Conservation (phyloP, 2,888 invertebrate genomes). For the Zele albiditarsus region DNA sequence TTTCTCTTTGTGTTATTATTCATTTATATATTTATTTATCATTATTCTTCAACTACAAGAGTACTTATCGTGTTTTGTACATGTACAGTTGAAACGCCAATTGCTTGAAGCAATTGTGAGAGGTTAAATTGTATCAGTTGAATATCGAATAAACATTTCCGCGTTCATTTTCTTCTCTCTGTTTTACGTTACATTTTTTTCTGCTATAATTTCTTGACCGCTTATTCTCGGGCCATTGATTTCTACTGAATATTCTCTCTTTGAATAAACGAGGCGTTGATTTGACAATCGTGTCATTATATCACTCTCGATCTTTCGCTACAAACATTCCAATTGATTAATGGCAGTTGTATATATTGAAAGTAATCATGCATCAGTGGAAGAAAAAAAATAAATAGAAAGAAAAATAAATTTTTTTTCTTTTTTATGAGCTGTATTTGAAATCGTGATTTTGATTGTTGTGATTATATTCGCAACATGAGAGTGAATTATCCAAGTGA, state of each 20-base stretch:
- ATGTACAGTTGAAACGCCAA: slow-evolving; percentile 20
- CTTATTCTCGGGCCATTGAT: slow-evolving; percentile 13
- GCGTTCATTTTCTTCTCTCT: background rate
- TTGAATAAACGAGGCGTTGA: slow-evolving; percentile 25
- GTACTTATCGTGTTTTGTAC: background rate
- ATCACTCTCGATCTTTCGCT: background rate
- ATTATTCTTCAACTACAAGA: background rate
- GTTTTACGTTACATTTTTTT: background rate
- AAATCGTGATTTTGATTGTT: slow-evolving; percentile 35
- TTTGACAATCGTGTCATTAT: slow-evolving; percentile 24
- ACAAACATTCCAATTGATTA: slow-evolving; percentile 1
- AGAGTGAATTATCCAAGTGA: slow-evolving; percentile 32
- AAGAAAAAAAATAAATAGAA: background rate
- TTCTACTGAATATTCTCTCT: slow-evolving; percentile 11
- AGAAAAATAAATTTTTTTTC: slow-evolving; percentile 6
- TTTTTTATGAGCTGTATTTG: slow-evolving; percentile 4
- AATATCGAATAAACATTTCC: slow-evolving; percentile 35
- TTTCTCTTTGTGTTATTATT: background rate
- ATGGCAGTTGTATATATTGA: background rate
- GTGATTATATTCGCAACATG: slow-evolving; percentile 23
- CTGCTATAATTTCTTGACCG: background rate
- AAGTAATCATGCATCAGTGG: background rate
- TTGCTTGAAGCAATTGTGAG: slow-evolving; percentile 27
- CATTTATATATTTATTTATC: background rate
- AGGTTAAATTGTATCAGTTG: slow-evolving; percentile 32